A percentile compares a stretch with the other conserved stretches of the same genome.
These are phyloP conservation scores for Reinhardtius hippoglossoides DNA, from an alignment of 2,113 vertebrate species.

Conservation along the genomic window DNA sequence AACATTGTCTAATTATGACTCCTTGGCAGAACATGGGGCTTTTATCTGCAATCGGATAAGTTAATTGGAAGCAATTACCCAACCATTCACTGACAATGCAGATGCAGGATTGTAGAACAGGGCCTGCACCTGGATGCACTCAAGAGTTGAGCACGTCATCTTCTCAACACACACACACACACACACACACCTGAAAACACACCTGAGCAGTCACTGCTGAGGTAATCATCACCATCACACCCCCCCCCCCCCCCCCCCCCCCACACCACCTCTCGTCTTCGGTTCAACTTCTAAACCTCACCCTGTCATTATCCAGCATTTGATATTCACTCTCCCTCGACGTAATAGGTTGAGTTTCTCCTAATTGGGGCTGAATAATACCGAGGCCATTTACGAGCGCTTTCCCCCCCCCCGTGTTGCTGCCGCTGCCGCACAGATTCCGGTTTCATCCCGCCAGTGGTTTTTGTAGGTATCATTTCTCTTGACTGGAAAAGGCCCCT, in stretches of 20 bases:
- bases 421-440: constrained; percentile 57
- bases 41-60: constrained; percentile 69
- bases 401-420: constrained; percentile 28
- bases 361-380: constrained; percentile 80
- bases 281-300: constrained; percentile 66
- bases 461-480: constrained; percentile 81
- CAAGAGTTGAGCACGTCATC: constrained; percentile 43
- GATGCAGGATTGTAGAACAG: constrained; percentile 43
- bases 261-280: constrained; percentile 16
- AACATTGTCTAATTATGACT: constrained; percentile 53
- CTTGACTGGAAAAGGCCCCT: constrained; percentile 75
- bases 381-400: constrained; percentile 68
- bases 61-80: constrained; percentile 71
- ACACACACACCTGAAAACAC: constrained; percentile 61
- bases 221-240: constrained; percentile 54
- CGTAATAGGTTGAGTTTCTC: constrained; percentile 79
- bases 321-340: constrained; percentile 67
- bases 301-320: constrained; percentile 74
- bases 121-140: constrained; percentile 65
- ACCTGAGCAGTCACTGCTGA: constrained; percentile 58
- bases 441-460: constrained; percentile 74
- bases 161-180: constrained; percentile 9
- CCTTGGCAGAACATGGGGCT: constrained; percentile 34
- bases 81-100: constrained; percentile 48
- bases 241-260: constrained; percentile 16